phyloP scores from a whole-genome alignment of 2,888 invertebrate species.

The Agrilus biguttatus region DNA sequence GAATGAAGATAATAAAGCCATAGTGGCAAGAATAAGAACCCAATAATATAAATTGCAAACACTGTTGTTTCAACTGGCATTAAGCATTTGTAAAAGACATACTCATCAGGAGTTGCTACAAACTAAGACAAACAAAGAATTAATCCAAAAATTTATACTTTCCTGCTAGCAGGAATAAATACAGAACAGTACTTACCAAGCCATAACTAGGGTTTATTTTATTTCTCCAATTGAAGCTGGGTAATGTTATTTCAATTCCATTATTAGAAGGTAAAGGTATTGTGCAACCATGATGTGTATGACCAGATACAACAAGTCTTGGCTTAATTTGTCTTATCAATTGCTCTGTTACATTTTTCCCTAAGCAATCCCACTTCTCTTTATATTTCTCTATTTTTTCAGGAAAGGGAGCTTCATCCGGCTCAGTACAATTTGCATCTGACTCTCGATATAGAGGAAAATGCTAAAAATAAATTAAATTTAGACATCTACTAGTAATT shows the following conservation, averaged over 20 bases:
- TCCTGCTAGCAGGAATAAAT: not conserved
- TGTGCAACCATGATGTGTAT: slow-evolving; percentile 86
- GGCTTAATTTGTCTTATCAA: slow-evolving; percentile 36
- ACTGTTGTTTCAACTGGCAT: slow-evolving; percentile 69
- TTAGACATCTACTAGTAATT: not conserved
- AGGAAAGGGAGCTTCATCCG: slow-evolving; percentile 62
- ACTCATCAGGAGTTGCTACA: slow-evolving; percentile 55
- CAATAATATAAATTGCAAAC: slow-evolving; percentile 42
- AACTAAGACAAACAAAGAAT: slow-evolving; percentile 41
- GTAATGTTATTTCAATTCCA: slow-evolving; percentile 64
- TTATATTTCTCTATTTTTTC: slow-evolving; percentile 55
- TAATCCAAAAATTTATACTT: slow-evolving; percentile 5
- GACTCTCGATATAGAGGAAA: slow-evolving; percentile 85
- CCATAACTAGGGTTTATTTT: slow-evolving; percentile 81
- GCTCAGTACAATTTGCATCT: slow-evolving; percentile 66
- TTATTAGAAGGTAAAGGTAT: slow-evolving; percentile 31
- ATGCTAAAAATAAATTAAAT: slow-evolving; percentile 49
- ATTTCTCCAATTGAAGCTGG: slow-evolving; percentile 95
- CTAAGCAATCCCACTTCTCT: slow-evolving; percentile 81
- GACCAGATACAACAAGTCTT: slow-evolving; percentile 72
- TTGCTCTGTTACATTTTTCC: slow-evolving; percentile 63
- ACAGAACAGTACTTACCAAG: slow-evolving; percentile 49
- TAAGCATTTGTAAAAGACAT: slow-evolving; percentile 58
- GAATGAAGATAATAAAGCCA: slow-evolving; percentile 20
- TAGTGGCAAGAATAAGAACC: slow-evolving; percentile 31